Evolutionary conservation across 2,888 invertebrate species (phyloP).

Genomic region (Serrognathus titanus): DNA sequence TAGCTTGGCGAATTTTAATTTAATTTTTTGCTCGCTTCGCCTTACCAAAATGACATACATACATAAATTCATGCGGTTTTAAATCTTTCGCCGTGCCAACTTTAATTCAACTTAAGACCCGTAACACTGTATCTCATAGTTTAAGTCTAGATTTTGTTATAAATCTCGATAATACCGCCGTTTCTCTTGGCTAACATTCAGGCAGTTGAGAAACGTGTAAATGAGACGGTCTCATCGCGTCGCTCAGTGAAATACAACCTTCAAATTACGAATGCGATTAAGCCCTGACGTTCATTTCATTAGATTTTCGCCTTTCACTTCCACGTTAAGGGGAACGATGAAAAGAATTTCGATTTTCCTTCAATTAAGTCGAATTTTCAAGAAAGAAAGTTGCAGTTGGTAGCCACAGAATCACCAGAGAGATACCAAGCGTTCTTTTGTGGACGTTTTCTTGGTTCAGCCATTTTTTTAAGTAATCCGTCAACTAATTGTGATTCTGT

Average conservation of each 20-base stretch:
- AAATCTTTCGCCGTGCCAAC: slow-evolving; percentile 18
- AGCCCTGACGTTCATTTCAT: slow-evolving; percentile 22
- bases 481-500: no score
- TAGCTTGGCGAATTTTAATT: no score
- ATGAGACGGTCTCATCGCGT: slow-evolving; percentile 27
- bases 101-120: slow-evolving; percentile 19
- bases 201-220: slow-evolving; percentile 27
- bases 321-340: no score
- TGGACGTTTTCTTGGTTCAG: no score
- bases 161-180: slow-evolving; percentile 29
- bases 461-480: no score
- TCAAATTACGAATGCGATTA: slow-evolving; percentile 26
- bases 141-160: slow-evolving; percentile 19
- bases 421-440: no score
- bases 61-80: slow-evolving; percentile 16
- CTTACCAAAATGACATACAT: no score
- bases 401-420: no score
- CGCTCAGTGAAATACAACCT: slow-evolving; percentile 22
- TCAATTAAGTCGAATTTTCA: no score
- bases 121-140: slow-evolving; percentile 18
- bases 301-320: slow-evolving; percentile 1
- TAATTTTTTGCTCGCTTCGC: no score
- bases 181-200: slow-evolving; percentile 25
- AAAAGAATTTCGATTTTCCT: no score
- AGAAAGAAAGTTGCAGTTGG: no score